Conservation (phyloP, 2,113 vertebrate species). For the Hippocampus zosterae region DNA sequence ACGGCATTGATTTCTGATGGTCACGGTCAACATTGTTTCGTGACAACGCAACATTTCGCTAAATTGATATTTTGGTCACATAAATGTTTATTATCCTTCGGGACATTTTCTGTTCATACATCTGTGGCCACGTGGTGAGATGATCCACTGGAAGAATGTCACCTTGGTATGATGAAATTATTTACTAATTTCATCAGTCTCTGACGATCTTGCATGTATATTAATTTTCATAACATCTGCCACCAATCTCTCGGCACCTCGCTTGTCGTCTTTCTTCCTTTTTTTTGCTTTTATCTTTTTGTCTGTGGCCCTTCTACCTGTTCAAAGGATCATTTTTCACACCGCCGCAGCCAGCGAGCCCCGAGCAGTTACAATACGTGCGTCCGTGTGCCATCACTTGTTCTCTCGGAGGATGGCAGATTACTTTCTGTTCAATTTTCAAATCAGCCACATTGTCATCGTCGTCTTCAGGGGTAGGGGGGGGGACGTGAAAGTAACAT, state of each 20-base stretch:
- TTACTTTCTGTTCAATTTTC: conserved; percentile 61
- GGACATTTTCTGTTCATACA: not conserved
- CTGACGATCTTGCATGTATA: conserved; percentile 41
- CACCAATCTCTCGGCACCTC: conserved; percentile 27
- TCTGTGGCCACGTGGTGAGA: not conserved
- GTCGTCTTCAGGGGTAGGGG: conserved; percentile 46
- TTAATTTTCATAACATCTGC: conserved; percentile 48
- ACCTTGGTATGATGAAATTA: conserved; percentile 54
- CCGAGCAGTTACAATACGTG: conserved; percentile 31
- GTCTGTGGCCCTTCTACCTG: conserved; percentile 28
- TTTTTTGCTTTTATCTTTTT: not conserved
- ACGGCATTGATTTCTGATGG: not conserved
- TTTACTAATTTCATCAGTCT: conserved; percentile 53
- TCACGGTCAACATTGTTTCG: not conserved
- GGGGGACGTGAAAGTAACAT: conserved; percentile 36
- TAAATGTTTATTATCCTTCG: not conserved
- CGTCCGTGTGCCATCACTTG: conserved; percentile 33
- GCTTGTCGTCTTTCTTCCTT: conserved; percentile 15
- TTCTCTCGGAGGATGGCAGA: conserved; percentile 54
- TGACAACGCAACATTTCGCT: not conserved
- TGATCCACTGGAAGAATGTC: conserved; percentile 49
- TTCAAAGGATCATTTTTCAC: conserved; percentile 31
- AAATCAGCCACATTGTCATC: conserved; percentile 63
- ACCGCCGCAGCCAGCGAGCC: conserved; percentile 3
- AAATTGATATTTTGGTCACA: not conserved